Base-by-base conservation (phyloP, 2,113 vertebrate genomes). In the Gila orcuttii region DNA sequence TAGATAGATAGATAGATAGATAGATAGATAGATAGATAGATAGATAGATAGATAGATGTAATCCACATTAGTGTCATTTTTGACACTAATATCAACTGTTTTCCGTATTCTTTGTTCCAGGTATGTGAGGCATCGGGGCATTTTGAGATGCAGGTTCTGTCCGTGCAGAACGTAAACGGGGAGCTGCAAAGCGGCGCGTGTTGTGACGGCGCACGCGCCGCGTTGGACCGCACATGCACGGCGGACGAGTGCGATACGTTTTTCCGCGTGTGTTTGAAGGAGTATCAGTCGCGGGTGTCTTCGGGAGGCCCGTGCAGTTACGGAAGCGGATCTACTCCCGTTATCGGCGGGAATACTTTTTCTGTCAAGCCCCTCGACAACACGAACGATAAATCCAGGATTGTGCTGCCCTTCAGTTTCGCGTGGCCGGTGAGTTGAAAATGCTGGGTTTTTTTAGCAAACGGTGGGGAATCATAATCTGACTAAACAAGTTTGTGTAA, bases 191-290 rank as follows among this genome's bases (percentile, higher is more conserved):
- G 91, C 84, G 96, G 97, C 78, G 94, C 95, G 89, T 98, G 97
- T 93, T 98, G 97, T 52, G 95, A 96, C 66, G 96, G 96, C 71
- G 90, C 92, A 86, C 94, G 96, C 77, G 95, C 91, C 84, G 89
- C 94, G 0, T 91, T 90, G 28, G 96, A 96, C 39, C 91, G 90
- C 83, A 94, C 93, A 42, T 98, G 97, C 90, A 86, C 93, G 79
- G 91, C 90, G 88, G 95, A 96, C 59, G 95, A 97, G 88, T 98
- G 97, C 86, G 94, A 96, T 90, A 98, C 97, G 62, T 98, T 95
- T 92, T 97, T 98, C 91, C 96, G 96, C 92, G 95, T 96, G 89
- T 98, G 97, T 87, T 93, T 98, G 92, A 98, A 98, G 97, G 97
- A 98, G 94, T 98, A 97, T 89, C 97, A 97, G 90, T 95, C 93